These are phyloP conservation scores for Ptilorrhoa leucosticta DNA, from an alignment of 2,113 vertebrate genomes.

Conservation along the genomic window DNA sequence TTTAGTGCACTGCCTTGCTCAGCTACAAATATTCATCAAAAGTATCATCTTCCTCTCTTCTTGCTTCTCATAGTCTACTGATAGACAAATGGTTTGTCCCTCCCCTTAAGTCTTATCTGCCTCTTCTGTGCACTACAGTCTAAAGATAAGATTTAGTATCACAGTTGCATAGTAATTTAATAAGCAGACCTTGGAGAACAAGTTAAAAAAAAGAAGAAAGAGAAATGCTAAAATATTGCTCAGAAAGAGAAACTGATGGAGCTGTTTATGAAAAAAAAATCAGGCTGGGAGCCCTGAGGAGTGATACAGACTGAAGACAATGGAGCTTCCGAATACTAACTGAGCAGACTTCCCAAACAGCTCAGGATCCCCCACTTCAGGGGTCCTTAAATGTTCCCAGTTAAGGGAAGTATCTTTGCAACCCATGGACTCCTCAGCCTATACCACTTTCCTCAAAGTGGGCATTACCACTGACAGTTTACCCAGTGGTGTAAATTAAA, in stretches of 20 bases:
- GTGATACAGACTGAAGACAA: neutral
- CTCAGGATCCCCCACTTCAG: neutral
- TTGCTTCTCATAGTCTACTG: slow-evolving; percentile 1
- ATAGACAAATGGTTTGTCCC: slow-evolving; percentile 38
- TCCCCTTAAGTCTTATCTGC: neutral
- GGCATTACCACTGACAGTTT: neutral
- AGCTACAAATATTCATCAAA: slow-evolving; percentile 35
- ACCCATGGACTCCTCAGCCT: neutral
- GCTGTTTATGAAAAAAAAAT: neutral
- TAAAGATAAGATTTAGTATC: slow-evolving; percentile 52
- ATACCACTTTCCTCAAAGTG: neutral
- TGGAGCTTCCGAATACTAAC: neutral
- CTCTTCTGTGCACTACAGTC: neutral
- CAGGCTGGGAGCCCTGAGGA: neutral
- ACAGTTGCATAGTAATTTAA: slow-evolving; percentile 50
- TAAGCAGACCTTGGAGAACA: slow-evolving; percentile 33
- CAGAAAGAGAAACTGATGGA: slow-evolving; percentile 25
- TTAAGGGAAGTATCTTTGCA: neutral
- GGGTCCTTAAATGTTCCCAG: neutral
- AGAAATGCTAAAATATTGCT: slow-evolving; percentile 41
- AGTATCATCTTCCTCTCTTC: neutral
- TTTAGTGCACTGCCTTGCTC: slow-evolving; percentile 16
- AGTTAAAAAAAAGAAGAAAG: neutral
- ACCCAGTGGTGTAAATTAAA: neutral
- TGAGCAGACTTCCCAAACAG: neutral